These are phyloP conservation scores for Rynchops niger DNA, from an alignment of 2,113 vertebrate species.

Conservation along the genomic window DNA sequence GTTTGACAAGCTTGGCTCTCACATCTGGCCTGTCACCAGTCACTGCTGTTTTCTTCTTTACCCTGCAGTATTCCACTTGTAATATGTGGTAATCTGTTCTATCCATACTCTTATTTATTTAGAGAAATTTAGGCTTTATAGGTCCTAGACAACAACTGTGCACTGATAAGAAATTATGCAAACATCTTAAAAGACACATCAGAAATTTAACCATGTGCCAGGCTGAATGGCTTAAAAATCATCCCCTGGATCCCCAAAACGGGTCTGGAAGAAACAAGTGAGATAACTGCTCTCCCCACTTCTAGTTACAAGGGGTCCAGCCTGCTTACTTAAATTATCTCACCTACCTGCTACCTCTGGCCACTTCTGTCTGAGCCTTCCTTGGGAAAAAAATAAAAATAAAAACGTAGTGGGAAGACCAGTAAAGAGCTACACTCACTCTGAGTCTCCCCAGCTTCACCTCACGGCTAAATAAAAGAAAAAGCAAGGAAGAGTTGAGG, in stretches of 20 bases:
- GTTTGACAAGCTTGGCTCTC: neutral
- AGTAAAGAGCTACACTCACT: neutral
- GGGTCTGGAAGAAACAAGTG: neutral
- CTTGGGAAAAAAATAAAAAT: neutral
- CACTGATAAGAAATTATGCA: neutral
- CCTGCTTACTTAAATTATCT: neutral
- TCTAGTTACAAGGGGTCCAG: rapidly evolving
- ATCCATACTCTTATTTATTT: neutral
- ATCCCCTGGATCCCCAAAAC: neutral
- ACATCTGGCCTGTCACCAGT: neutral
- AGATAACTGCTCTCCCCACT: neutral
- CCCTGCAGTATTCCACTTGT: neutral
- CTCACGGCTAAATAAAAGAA: neutral
- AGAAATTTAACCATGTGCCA: neutral
- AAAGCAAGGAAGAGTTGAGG: neutral
- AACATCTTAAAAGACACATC: neutral
- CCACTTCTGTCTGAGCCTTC: neutral
- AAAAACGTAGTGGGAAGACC: neutral
- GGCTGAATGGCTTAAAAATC: neutral
- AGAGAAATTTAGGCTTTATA: neutral
- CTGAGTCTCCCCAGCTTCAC: neutral
- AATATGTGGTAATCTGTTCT: neutral
- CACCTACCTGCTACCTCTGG: neutral
- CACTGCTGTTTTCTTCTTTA: neutral
- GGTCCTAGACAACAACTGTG: neutral